phyloP scores from a whole-genome alignment of 2,113 vertebrate genomes.

The Octodon degus region DNA sequence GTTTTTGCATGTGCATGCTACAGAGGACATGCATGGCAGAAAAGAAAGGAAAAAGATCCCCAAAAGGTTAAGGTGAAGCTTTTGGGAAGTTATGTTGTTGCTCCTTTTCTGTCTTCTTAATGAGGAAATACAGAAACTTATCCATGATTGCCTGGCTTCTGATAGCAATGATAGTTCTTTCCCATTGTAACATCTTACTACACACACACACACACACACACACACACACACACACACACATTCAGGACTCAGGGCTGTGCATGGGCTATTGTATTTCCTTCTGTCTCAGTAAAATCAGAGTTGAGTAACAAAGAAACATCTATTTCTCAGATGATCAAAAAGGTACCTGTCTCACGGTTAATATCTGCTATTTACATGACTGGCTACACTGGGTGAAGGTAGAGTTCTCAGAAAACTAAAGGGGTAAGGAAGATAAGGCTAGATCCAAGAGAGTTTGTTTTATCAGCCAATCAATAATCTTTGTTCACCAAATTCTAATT shows the following conservation, averaged over 20 bases:
- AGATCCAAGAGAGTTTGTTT: neutral
- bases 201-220: neutral
- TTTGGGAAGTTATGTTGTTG: neutral
- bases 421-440: neutral
- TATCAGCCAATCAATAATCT: neutral
- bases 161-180: neutral
- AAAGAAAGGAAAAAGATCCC: neutral
- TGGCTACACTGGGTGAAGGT: neutral
- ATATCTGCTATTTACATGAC: neutral
- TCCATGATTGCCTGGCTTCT: neutral
- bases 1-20: neutral
- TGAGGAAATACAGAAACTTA: neutral
- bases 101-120: neutral
- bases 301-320: neutral
- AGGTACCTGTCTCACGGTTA: neutral
- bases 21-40: neutral
- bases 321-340: constrained; percentile 10
- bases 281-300: neutral
- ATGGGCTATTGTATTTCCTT: neutral
- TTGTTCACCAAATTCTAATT: neutral
- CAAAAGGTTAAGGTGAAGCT: neutral
- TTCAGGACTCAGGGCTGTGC: neutral
- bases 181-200: rapidly evolving
- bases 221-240: neutral
- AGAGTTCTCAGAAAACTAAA: neutral